A percentile compares a stretch with the other conserved stretches of the same genome.
Conservation (phyloP, 2,113 vertebrate genomes). For the Proterorhinus semilunaris region DNA sequence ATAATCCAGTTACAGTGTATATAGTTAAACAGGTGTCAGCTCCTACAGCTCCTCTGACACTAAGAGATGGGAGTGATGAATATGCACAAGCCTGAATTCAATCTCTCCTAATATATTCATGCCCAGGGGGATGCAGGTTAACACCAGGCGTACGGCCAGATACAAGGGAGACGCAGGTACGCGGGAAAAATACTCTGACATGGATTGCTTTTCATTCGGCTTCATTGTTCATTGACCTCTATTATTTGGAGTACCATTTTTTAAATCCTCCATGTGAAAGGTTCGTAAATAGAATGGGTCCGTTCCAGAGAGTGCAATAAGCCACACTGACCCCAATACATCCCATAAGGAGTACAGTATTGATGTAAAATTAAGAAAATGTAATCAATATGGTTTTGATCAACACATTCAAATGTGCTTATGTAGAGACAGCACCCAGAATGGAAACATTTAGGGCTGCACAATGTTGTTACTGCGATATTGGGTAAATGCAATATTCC, state of each 20-base stretch:
- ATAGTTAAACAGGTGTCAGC: conserved; percentile 5
- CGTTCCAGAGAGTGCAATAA: too few relatives aligned
- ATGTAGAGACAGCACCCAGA: too few relatives aligned
- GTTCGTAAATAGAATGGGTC: too few relatives aligned
- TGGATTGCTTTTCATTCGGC: not conserved
- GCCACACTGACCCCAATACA: too few relatives aligned
- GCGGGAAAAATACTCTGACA: not conserved
- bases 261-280: too few relatives aligned
- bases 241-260: not conserved
- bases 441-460: too few relatives aligned
- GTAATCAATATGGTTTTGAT: too few relatives aligned
- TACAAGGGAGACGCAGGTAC: conserved; percentile 15
- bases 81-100: conserved; percentile 29
- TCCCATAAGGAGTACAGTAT: too few relatives aligned
- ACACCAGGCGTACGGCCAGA: conserved; percentile 8
- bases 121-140: conserved; percentile 32
- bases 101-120: conserved; percentile 42
- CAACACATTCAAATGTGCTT: too few relatives aligned
- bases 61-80: conserved; percentile 20
- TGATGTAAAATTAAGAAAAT: too few relatives aligned
- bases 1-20: not conserved
- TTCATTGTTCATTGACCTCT: not conserved
- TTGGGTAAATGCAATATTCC: too few relatives aligned
- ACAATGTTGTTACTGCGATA: too few relatives aligned
- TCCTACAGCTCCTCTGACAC: conserved; percentile 16